Base-by-base conservation (phyloP, 2,113 vertebrate species). In the Rhea americana region DNA sequence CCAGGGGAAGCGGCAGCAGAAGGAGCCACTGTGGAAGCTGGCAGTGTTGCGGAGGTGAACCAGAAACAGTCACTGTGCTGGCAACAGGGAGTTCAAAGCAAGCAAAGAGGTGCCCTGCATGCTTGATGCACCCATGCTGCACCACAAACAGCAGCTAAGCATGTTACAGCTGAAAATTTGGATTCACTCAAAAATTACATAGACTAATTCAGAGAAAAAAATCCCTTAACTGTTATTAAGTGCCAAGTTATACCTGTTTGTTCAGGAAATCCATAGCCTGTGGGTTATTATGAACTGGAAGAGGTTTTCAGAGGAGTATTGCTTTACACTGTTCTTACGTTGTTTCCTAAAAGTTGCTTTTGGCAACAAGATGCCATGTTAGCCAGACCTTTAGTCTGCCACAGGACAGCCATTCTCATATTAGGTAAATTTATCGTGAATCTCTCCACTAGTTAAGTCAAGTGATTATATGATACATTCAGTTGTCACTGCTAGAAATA, bases 371-470 rank as follows among this genome's bases (percentile, higher is more conserved):
- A 59, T 24, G 32, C 41, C 62, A 26, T 32, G 47, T n/a, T 32
- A 76, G 30, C 20, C 48, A 30, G 80, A 22, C 22, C 9, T 62
- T 76, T 48, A 51, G 45, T 48, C 25, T 80, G 63, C 53, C 5
- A 39, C 0, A 25, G 48, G 43, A 68, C 45, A 89, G 30, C 11
- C 14, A 37, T 65, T 28, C 22, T 24, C 41, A n/a, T 21, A 15
- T 48, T 55, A 53, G 3, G 25, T 65, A 35, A 84, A 41, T 14
- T 25, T 7, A 4, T 76, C 41, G 61, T 0, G 0, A 62, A 35
- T 32, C 11, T 22, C n/a, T 72, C 51, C 1, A 1, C 24, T 35
- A 48, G 28, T 20, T 18, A 59, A 48, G 21, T 39, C 8, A 1
- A 2, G 6, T 45, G 35, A 17, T 47, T 21, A 62, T 58, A 32